Base-by-base conservation (phyloP, 2,888 invertebrate species). In the Siphonodentalium dalli region DNA sequence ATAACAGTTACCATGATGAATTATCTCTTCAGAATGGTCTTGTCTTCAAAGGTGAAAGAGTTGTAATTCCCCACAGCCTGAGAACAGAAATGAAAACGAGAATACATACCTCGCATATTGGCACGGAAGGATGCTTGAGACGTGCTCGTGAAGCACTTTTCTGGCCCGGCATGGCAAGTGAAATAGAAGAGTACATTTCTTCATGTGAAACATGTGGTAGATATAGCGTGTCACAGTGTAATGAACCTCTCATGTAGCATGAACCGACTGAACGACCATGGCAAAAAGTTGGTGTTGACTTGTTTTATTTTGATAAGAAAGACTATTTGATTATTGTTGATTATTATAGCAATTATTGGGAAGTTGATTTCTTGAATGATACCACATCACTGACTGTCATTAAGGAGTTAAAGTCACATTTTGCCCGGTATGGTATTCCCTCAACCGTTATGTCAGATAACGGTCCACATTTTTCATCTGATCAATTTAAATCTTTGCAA, bases 401-500 rank as follows among this genome's bases (percentile, higher is more conserved):
- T 3, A 20, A 31, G 15, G 39, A 47, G 35, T 29, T 57, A 1
- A 59, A 56, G 44, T 20, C 20, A 18, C 52, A 61, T 26, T 58
- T 64, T 39, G 41, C 44, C 31, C 18, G 54, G 21, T 47, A 58
- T 42, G 63, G 63, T 9, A 58, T 55, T 24, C 56, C 58, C 28
- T 52, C 51, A 3, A 24, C 13, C 27, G 35, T 58, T 6, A 24
- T 61, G 20, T 45, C 46, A 3, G 58, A 58, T 31, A 58, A 53
- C 33, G 63, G 58, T 8, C 57, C 63, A 6, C 54, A 54, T 24
- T 54, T 56, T 27, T 20, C n/a, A n/a, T n/a, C n/a, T n/a, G n/a
- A n/a, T n/a, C n/a, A n/a, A n/a, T n/a, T n/a, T n/a, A n/a, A n/a
- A n/a, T n/a, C n/a, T n/a, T n/a, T n/a, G n/a, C n/a, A n/a, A n/a